Evolutionary conservation across 2,888 invertebrate genomes (phyloP).

Genomic region (Cotesia congregata): DNA sequence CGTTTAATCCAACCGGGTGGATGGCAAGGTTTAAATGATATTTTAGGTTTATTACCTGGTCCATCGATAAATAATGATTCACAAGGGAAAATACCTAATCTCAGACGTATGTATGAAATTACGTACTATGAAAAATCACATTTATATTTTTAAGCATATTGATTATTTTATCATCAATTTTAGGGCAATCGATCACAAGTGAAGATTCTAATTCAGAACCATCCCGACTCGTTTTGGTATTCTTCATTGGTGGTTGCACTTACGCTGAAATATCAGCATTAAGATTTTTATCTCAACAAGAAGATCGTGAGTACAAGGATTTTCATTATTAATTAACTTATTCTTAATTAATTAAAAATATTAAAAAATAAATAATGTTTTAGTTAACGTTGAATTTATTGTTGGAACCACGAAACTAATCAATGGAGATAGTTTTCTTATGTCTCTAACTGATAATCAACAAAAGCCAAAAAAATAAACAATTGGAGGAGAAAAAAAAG

Average conservation of each 20-base stretch:
- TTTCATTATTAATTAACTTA: no score
- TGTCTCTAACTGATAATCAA: conserved; percentile 78
- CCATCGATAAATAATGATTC: conserved; percentile 72
- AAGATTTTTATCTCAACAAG: conserved; percentile 81
- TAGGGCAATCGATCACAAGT: conserved; percentile 70
- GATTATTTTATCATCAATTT: conserved; percentile 35
- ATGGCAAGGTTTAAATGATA: conserved; percentile 87
- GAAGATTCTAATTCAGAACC: conserved; percentile 71
- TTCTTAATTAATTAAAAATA: no score
- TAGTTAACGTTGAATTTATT: conserved; percentile 87
- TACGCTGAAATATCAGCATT: conserved; percentile 91
- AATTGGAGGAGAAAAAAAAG: no score
- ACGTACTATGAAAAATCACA: not conserved
- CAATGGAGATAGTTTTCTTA: conserved; percentile 89
- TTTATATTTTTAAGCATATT: not conserved
- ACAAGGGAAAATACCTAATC: conserved; percentile 45
- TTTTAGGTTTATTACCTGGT: conserved; percentile 86
- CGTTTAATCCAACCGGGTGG: conserved; percentile 83
- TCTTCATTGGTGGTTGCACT: conserved; percentile 97
- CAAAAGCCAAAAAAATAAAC: conserved; percentile 32
- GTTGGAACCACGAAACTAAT: conserved; percentile 93
- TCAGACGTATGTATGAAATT: conserved; percentile 50
- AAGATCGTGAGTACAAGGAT: conserved; percentile 72
- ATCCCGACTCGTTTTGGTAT: conserved; percentile 86
- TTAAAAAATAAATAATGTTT: conserved; percentile 45